A percentile compares a stretch with the other conserved stretches of the same genome.
These are phyloP conservation scores for Diploscapter pachys DNA, from an alignment of 1,140 invertebrate species.

Conservation along the genomic window DNA sequence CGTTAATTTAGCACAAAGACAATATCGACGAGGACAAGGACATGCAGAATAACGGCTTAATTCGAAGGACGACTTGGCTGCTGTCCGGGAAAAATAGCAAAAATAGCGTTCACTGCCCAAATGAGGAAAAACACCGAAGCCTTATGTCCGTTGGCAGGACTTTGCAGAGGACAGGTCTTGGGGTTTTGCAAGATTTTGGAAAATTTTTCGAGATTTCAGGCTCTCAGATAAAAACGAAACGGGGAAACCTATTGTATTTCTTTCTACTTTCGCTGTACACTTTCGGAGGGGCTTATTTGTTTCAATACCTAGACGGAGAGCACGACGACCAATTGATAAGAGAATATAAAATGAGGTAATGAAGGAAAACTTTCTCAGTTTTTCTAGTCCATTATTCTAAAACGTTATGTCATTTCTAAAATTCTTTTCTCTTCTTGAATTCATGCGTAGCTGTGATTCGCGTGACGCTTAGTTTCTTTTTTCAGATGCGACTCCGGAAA, in stretches of 20 bases:
- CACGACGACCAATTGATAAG: constrained; percentile 45
- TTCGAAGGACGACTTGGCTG: too few species aligned
- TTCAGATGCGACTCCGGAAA: constrained; percentile 13
- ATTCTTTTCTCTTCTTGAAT: neutral
- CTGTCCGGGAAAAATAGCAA: too few species aligned
- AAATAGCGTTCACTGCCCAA: too few species aligned
- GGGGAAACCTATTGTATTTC: constrained; percentile 50
- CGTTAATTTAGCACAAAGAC: too few species aligned
- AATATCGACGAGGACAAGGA: too few species aligned
- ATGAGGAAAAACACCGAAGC: too few species aligned
- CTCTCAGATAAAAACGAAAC: constrained; percentile 42
- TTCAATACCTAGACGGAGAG: constrained; percentile 51
- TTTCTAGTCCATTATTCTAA: neutral
- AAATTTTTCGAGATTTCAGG: neutral
- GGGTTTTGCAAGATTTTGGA: too few species aligned
- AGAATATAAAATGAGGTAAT: constrained; percentile 34
- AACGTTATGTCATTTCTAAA: neutral
- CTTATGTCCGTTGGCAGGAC: too few species aligned
- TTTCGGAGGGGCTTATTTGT: constrained; percentile 45
- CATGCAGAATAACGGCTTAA: too few species aligned
- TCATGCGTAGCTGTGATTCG: neutral
- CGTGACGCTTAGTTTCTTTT: neutral
- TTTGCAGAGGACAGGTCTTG: too few species aligned
- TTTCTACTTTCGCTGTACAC: constrained; percentile 52
- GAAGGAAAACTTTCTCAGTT: neutral